Conservation (phyloP, 2,113 vertebrate genomes). For the Mesembrinibis cayennensis region DNA sequence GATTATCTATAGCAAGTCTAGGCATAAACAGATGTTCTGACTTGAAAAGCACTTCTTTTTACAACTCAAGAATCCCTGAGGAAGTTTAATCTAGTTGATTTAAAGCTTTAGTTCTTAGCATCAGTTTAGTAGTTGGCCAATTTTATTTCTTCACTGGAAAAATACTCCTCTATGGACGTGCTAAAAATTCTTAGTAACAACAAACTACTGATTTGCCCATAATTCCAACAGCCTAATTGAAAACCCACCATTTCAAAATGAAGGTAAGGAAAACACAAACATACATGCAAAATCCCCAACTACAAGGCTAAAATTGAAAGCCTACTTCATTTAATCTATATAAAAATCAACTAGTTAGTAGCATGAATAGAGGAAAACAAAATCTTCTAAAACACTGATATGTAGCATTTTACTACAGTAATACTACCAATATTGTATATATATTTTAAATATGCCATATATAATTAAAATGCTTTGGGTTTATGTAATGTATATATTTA, state of each 20-base stretch:
- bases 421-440: neutral
- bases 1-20: conserved; percentile 19
- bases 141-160: conserved; percentile 10
- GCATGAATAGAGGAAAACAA: neutral
- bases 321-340: neutral
- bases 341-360: neutral
- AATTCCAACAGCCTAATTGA: neutral
- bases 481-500: neutral
- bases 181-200: neutral
- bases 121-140: neutral
- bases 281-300: neutral
- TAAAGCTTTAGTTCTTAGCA: conserved; percentile 25
- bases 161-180: neutral
- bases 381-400: neutral
- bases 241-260: neutral
- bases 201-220: neutral
- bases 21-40: conserved; percentile 48
- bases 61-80: conserved; percentile 17
- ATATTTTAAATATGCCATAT: neutral
- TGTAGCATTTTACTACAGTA: neutral
- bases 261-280: neutral
- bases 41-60: conserved; percentile 22
- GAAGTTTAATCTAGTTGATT: conserved; percentile 37
- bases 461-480: neutral
- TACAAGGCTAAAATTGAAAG: neutral